Base-by-base conservation (phyloP, 2,797 vertebrate species). In the Clarias platycephalus region DNA sequence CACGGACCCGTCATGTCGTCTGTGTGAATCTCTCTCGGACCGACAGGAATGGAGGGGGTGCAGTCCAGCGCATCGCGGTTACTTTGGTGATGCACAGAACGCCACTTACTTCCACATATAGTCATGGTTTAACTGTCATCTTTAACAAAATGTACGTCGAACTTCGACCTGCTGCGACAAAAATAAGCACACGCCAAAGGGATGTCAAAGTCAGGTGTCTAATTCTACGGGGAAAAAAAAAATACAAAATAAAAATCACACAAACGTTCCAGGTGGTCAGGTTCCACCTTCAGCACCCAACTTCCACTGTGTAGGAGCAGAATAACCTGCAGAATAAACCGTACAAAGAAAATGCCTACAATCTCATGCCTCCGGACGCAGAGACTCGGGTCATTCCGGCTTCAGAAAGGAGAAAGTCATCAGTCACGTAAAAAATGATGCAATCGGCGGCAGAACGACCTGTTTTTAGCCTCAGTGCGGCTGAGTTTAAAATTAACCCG, bases 251-350 rank as follows among this genome's bases (percentile, higher is more conserved):
- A 84, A 10, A 44, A 10, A 44, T 44, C 83, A 24, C 20, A 76
- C 49, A 63, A 49, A 53, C 67, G 18, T 58, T 82, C 44, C 66
- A 22, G 28, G 22, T 79, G 83, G 75, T 80, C 71, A 40, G 26
- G 62, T 67, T 81, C 77, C 37, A 57, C 66, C 72, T 66, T 79
- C 74, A 81, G 60, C 81, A 68, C 24, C 72, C 55, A 62, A 90
- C 64, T 82, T 62, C 70, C 31, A 60, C 53, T 24, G 31, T 67
- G 85, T 62, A 53, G 80, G 82, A 89, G 83, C 84, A 84, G 80
- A 90, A 85, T 88, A 81, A 89, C 86, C 86, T 81, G 57, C 83
- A 84, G 83, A 86, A 64, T 66, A 84, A 85, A 84, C 80, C 72
- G 66, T 66, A 83, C 83, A 82, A 85, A 82, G 49, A 66, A 60